These are phyloP conservation scores for Pardalotus punctatus DNA, from an alignment of 2,113 vertebrate species.

Conservation along the genomic window DNA sequence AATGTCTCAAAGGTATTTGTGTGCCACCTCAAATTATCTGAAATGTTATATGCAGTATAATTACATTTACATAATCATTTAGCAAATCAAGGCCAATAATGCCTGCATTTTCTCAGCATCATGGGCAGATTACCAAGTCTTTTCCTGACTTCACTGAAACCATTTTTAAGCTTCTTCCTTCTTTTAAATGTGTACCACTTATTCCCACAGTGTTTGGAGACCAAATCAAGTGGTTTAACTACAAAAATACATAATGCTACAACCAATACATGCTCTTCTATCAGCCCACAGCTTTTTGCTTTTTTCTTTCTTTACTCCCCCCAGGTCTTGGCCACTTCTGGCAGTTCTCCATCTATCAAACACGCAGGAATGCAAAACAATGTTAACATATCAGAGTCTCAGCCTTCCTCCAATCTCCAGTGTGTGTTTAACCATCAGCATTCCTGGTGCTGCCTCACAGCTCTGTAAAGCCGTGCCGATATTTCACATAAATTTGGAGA, in stretches of 20 bases:
- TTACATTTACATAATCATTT: slow-evolving; percentile 67
- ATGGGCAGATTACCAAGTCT: slow-evolving; percentile 10
- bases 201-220: neutral
- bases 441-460: neutral
- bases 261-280: neutral
- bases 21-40: slow-evolving; percentile 2
- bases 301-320: neutral
- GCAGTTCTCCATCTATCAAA: neutral
- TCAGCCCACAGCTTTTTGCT: neutral
- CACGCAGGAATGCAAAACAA: neutral
- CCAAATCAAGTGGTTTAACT: neutral
- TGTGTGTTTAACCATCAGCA: neutral
- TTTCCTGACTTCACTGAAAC: neutral
- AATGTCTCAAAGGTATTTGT: slow-evolving; percentile 27
- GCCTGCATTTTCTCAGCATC: slow-evolving; percentile 16
- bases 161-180: neutral
- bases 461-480: neutral
- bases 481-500: neutral
- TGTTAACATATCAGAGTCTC: neutral
- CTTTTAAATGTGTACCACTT: neutral
- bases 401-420: neutral
- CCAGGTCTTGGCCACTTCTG: neutral
- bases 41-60: slow-evolving; percentile 45
- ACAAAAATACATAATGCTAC: neutral
- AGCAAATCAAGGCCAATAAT: slow-evolving; percentile 48